Evolutionary conservation across 2,797 vertebrate species (phyloP).

Genomic region (Mus spretus): DNA sequence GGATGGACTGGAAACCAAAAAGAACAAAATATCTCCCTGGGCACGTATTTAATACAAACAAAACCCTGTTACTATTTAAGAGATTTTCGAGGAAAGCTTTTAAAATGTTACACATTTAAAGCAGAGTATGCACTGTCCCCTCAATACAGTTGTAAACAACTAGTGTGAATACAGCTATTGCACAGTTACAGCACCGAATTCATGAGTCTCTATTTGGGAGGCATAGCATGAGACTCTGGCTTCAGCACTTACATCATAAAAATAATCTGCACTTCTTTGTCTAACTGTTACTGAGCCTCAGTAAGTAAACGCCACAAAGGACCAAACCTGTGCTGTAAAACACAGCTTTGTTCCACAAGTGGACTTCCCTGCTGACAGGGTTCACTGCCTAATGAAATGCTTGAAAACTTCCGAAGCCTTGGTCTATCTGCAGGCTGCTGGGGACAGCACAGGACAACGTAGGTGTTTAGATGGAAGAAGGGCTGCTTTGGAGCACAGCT

Average conservation of each 20-base stretch:
- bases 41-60: conserved; percentile 26
- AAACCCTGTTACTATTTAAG: background rate
- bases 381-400: background rate
- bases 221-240: background rate
- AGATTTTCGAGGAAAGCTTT: conserved; percentile 8
- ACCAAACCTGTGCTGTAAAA: background rate
- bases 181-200: background rate
- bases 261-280: background rate
- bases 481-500: background rate
- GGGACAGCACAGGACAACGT: background rate
- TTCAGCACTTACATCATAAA: background rate
- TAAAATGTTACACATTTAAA: conserved; percentile 12
- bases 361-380: background rate
- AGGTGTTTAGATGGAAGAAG: background rate
- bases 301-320: background rate
- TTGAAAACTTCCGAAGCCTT: background rate
- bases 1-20: background rate
- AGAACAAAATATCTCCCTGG: background rate
- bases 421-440: background rate
- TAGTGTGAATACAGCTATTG: background rate
- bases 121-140: background rate
- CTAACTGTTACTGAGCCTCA: background rate
- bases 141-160: background rate
- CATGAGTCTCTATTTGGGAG: background rate
- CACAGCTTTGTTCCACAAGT: background rate